These are phyloP conservation scores for Pagetopsis macropterus DNA, from an alignment of 2,797 vertebrate species.

Conservation along the genomic window DNA sequence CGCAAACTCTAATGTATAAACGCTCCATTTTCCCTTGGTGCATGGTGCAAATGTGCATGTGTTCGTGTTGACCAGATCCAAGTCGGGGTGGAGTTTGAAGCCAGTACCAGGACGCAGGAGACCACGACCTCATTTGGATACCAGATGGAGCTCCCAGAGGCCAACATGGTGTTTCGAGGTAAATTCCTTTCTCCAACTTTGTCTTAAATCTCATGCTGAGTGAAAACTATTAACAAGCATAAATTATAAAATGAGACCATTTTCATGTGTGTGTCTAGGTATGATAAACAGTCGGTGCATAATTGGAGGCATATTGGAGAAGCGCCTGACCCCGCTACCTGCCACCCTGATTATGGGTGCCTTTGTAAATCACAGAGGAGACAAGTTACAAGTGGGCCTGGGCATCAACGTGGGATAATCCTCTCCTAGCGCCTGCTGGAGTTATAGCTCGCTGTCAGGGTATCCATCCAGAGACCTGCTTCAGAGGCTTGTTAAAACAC, in stretches of 20 bases:
- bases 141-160: conserved; percentile 91
- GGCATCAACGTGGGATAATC: conserved; percentile 82
- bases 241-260: neutral
- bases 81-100: conserved; percentile 97
- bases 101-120: conserved; percentile 94
- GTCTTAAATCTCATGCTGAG: neutral
- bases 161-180: conserved; percentile 95
- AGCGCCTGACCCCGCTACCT: conserved; percentile 90
- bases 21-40: neutral
- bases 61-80: conserved; percentile 85
- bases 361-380: conserved; percentile 94
- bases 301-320: conserved; percentile 93
- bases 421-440: conserved; percentile 14
- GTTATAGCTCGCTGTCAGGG: conserved; percentile 24
- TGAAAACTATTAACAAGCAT: conserved; percentile 2
- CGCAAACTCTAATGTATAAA: neutral
- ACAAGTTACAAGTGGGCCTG: conserved; percentile 90
- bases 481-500: conserved; percentile 30
- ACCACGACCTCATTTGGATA: conserved; percentile 96
- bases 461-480: conserved; percentile 42
- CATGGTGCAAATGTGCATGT: conserved; percentile 14
- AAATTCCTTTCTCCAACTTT: conserved; percentile 16
- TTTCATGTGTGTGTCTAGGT: conserved; percentile 75
- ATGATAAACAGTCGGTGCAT: conserved; percentile 95
- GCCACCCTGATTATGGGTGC: conserved; percentile 95